Conservation (phyloP, 2,888 invertebrate genomes). For the Ormyrus labotus region DNA sequence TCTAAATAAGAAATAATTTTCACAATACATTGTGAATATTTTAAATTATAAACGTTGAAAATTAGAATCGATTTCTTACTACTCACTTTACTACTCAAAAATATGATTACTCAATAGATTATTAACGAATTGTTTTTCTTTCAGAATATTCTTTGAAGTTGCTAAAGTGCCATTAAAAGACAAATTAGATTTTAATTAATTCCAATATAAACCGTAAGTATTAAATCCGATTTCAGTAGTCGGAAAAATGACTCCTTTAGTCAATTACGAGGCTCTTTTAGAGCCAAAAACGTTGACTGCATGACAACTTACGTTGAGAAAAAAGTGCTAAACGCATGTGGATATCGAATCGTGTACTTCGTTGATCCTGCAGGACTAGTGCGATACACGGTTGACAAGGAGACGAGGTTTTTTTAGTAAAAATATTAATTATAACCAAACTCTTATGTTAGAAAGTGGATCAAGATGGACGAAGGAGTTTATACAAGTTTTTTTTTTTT, state of each 20-base stretch:
- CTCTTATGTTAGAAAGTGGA: conserved; percentile 31
- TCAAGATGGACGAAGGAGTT: conserved; percentile 50
- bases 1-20: conserved; percentile 1
- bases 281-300: conserved; percentile 47
- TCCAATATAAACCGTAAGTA: conserved; percentile 44
- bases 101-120: too few relatives aligned
- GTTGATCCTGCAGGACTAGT: conserved; percentile 53
- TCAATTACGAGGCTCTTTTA: conserved; percentile 33
- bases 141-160: conserved; percentile 92
- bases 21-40: neutral
- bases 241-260: conserved; percentile 56
- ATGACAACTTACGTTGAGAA: conserved; percentile 34
- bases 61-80: conserved; percentile 10
- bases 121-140: conserved; percentile 62
- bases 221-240: conserved; percentile 16
- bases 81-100: too few relatives aligned
- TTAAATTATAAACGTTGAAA: too few relatives aligned
- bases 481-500: conserved; percentile 51
- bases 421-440: conserved; percentile 37
- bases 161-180: conserved; percentile 85
- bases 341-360: conserved; percentile 45
- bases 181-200: conserved; percentile 66
- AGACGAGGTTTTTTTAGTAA: conserved; percentile 43
- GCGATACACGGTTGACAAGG: conserved; percentile 55
- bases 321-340: conserved; percentile 23